A percentile compares a stretch with the other conserved stretches of the same genome.
Conservation (phyloP, 2,888 invertebrate species). For the Spisula solida region DNA sequence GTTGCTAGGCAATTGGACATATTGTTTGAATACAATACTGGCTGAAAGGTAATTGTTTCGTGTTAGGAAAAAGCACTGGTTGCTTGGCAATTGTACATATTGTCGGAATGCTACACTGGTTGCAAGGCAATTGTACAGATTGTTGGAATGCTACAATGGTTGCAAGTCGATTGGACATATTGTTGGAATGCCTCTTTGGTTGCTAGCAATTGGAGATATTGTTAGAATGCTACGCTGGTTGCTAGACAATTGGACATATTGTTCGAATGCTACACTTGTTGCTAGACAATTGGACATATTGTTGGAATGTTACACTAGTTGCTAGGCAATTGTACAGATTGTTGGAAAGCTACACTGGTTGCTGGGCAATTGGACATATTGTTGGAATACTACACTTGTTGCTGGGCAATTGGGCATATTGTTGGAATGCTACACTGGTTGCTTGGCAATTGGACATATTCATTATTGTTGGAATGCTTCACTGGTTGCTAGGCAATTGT, state of each 20-base stretch:
- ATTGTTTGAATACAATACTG: background rate
- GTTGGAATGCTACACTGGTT: background rate
- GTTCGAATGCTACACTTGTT: background rate
- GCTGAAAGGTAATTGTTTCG: background rate
- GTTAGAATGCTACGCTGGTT: background rate
- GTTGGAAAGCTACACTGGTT: background rate
- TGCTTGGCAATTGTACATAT: background rate
- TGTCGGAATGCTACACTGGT: background rate
- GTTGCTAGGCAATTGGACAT: background rate
- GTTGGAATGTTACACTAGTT: background rate
- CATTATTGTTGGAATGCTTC: background rate
- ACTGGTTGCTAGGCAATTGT: background rate
- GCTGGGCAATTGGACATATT: background rate
- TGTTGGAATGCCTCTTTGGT: background rate
- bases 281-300: background rate
- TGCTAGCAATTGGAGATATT: background rate
- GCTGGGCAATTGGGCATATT: background rate
- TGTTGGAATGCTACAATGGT: background rate
- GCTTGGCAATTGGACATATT: background rate
- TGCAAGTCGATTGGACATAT: background rate
- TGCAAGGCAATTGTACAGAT: background rate
- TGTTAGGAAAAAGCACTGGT: background rate
- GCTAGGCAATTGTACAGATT: background rate
- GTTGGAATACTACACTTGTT: background rate
- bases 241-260: background rate